These are phyloP conservation scores for Adoxophyes honmai DNA, from an alignment of 1,140 invertebrate species.

Conservation along the genomic window DNA sequence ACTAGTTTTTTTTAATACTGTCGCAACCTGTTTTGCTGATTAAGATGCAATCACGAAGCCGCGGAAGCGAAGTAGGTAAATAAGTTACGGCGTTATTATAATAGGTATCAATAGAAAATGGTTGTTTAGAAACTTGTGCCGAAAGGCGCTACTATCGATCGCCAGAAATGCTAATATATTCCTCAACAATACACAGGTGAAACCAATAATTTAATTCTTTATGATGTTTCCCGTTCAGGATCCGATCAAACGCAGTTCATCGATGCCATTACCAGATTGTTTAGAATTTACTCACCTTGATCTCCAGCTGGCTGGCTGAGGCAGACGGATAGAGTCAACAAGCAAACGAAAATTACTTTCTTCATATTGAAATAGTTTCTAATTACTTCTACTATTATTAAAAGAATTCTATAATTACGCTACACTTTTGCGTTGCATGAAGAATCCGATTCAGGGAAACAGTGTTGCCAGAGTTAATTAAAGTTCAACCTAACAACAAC, in stretches of 20 bases:
- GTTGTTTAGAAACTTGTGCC: too few relatives aligned
- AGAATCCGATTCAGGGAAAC: background rate
- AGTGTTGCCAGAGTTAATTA: conserved; percentile 10
- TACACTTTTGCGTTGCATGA: background rate
- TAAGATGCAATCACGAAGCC: conserved; percentile 2
- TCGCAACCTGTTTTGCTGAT: conserved; percentile 9
- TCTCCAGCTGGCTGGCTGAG: conserved; percentile 33
- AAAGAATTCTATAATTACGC: background rate
- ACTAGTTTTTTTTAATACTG: background rate
- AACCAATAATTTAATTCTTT: conserved; percentile 18
- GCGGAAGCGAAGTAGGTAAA: background rate
- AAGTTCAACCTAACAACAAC: too few relatives aligned
- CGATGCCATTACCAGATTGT: conserved; percentile 28
- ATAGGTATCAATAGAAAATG: background rate
- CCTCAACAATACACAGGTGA: background rate
- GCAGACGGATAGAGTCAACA: conserved; percentile 50
- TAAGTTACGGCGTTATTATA: background rate
- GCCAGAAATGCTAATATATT: too few relatives aligned
- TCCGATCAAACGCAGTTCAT: conserved; percentile 43
- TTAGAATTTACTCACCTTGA: conserved; percentile 38
- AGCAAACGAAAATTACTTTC: conserved; percentile 56
- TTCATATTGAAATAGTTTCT: conserved; percentile 41
- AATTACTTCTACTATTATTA: conserved; percentile 3
- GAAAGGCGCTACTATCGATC: too few relatives aligned
- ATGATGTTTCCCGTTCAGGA: conserved; percentile 28